phyloP scores from a whole-genome alignment of 2,113 vertebrate genomes.

The Coracopsis vasa region DNA sequence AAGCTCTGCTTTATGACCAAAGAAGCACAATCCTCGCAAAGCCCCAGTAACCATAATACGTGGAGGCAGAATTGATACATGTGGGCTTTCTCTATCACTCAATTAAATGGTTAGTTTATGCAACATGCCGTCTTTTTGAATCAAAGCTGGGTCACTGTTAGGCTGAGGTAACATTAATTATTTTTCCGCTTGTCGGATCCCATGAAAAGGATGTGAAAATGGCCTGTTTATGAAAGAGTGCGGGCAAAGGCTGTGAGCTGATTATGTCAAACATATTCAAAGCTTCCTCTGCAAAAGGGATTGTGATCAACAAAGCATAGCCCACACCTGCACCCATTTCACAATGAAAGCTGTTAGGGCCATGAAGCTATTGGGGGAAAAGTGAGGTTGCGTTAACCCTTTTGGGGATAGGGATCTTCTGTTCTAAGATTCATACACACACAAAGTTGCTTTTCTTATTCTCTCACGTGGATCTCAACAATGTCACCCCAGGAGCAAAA shows the following conservation, averaged over 20 bases:
- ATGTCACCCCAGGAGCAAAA: not conserved
- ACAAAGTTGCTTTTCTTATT: not conserved
- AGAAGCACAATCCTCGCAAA: slow-evolving; percentile 57
- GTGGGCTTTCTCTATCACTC: slow-evolving; percentile 80
- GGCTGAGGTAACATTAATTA: slow-evolving; percentile 99
- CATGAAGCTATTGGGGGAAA: slow-evolving; percentile 70
- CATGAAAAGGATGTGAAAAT: slow-evolving; percentile 88
- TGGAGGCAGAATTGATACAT: slow-evolving; percentile 74
- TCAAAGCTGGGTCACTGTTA: slow-evolving; percentile 89
- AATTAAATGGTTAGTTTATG: slow-evolving; percentile 91
- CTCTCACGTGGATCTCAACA: not conserved
- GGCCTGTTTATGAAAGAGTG: slow-evolving; percentile 82
- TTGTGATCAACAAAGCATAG: slow-evolving; percentile 94
- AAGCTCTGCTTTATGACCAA: slow-evolving; percentile 58
- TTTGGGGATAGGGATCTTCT: not conserved
- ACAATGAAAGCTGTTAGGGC: slow-evolving; percentile 77
- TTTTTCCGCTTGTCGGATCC: slow-evolving; percentile 99
- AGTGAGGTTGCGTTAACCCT: slow-evolving; percentile 72
- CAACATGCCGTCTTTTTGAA: slow-evolving; percentile 86
- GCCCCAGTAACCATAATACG: slow-evolving; percentile 61
- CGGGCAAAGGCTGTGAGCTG: slow-evolving; percentile 88
- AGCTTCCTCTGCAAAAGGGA: slow-evolving; percentile 86
- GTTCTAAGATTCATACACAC: not conserved
- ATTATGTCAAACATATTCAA: slow-evolving; percentile 97
- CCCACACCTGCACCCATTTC: slow-evolving; percentile 85